These are phyloP conservation scores for Rhabdomys dilectus DNA, from an alignment of 2,113 vertebrate species.

Conservation along the genomic window DNA sequence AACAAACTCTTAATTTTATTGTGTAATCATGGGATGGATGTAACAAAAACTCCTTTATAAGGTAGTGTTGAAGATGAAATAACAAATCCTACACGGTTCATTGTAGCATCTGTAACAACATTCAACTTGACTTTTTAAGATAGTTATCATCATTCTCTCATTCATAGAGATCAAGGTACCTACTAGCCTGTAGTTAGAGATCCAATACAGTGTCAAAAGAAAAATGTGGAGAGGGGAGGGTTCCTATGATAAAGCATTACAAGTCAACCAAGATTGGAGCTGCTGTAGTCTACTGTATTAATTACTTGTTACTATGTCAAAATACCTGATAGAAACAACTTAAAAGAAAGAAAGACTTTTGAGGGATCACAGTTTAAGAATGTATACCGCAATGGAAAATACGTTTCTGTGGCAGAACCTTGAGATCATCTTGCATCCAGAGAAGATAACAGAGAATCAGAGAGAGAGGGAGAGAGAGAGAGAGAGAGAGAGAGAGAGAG, in stretches of 20 bases:
- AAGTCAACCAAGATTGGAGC: background rate
- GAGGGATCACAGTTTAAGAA: too few relatives aligned
- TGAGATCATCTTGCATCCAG: background rate
- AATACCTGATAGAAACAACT: background rate
- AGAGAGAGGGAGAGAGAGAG: background rate
- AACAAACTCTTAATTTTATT: background rate
- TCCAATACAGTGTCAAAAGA: background rate
- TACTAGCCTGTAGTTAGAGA: background rate
- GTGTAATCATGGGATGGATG: background rate
- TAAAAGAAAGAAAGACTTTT: background rate
- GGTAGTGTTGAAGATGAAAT: background rate
- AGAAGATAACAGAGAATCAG: background rate
- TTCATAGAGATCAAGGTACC: constrained; percentile 26
- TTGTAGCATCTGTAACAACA: background rate
- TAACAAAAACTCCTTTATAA: background rate
- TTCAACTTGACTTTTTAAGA: constrained; percentile 11
- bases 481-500: too few relatives aligned
- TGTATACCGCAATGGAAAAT: background rate
- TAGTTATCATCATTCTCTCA: background rate
- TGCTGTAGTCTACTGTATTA: background rate
- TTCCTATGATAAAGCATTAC: background rate
- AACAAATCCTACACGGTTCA: constrained; percentile 21
- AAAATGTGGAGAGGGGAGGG: background rate
- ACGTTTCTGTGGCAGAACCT: background rate
- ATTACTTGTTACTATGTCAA: background rate